phyloP scores from a whole-genome alignment of 2,113 vertebrate species.

The Eudorcas thomsonii region DNA sequence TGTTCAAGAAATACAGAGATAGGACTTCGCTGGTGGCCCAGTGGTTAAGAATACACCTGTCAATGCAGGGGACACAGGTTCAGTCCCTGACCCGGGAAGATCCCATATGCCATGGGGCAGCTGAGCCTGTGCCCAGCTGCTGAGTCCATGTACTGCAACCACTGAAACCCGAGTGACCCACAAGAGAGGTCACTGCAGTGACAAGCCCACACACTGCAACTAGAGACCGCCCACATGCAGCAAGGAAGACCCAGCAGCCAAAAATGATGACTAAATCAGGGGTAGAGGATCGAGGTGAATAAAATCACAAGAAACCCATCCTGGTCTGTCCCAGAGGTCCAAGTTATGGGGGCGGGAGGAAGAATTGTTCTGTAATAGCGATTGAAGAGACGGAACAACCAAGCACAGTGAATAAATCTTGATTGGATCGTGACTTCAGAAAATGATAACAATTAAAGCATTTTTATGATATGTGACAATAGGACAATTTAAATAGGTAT shows the following conservation, averaged over 20 bases:
- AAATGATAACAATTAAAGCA: not conserved
- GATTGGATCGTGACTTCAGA: not conserved
- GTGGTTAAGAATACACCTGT: not conserved
- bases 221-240: not conserved
- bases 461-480: not conserved
- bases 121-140: not conserved
- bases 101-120: not conserved
- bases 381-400: not conserved
- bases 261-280: too few relatives aligned
- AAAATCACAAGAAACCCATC: not conserved
- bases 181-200: not conserved
- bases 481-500: not conserved
- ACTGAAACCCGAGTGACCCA: not conserved
- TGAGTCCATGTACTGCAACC: not conserved
- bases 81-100: not conserved
- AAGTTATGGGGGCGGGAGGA: accelerated
- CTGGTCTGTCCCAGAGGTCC: not conserved
- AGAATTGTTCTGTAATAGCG: not conserved
- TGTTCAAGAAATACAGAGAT: not conserved
- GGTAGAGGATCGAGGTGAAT: too few relatives aligned
- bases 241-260: not conserved
- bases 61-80: not conserved
- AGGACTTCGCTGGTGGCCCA: not conserved
- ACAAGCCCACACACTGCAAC: not conserved
- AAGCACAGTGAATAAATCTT: too few relatives aligned